Percentiles rank a stretch among this genome's conserved stretches.
Conservation (phyloP, 2,888 invertebrate species). For the Horisme vitalbata region DNA sequence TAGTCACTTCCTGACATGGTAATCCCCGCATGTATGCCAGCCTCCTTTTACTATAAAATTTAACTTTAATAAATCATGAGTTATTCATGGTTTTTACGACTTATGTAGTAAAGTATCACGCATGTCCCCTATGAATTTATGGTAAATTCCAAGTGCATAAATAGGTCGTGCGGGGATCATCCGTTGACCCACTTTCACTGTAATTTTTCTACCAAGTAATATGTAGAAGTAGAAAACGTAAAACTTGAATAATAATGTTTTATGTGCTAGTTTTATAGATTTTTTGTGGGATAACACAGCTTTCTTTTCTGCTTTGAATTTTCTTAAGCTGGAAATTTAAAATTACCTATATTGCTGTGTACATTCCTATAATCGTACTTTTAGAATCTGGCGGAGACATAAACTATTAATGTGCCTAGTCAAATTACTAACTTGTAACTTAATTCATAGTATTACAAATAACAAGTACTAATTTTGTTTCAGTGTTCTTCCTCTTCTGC, state of each 20-base stretch:
- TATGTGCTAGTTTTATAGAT: conserved; percentile 20
- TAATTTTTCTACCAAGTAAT: conserved; percentile 36
- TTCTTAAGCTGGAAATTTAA: too few relatives aligned
- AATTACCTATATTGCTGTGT: too few relatives aligned
- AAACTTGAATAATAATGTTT: conserved; percentile 15
- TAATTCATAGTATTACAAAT: too few relatives aligned
- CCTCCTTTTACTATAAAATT: conserved; percentile 10
- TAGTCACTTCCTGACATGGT: conserved; percentile 12
- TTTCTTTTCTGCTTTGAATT: too few relatives aligned
- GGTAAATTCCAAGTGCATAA: conserved; percentile 34
- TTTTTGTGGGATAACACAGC: conserved; percentile 16
- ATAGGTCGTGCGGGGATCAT: conserved; percentile 43
- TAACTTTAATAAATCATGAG: conserved; percentile 10
- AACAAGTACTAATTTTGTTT: too few relatives aligned
- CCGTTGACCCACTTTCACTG: conserved; percentile 61
- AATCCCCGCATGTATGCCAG: conserved; percentile 13
- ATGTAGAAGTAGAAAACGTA: conserved; percentile 18
- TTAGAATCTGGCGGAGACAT: too few relatives aligned
- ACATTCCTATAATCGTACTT: too few relatives aligned
- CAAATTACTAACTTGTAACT: too few relatives aligned
- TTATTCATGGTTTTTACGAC: conserved; percentile 31
- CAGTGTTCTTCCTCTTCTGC: conserved; percentile 53
- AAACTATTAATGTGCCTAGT: too few relatives aligned
- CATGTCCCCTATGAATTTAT: conserved; percentile 30
- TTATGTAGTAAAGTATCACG: conserved; percentile 28